A percentile compares a stretch with the other conserved stretches of the same genome.
These are phyloP conservation scores for Harmothoe impar DNA, from an alignment of 2,888 invertebrate genomes.

Conservation along the genomic window DNA sequence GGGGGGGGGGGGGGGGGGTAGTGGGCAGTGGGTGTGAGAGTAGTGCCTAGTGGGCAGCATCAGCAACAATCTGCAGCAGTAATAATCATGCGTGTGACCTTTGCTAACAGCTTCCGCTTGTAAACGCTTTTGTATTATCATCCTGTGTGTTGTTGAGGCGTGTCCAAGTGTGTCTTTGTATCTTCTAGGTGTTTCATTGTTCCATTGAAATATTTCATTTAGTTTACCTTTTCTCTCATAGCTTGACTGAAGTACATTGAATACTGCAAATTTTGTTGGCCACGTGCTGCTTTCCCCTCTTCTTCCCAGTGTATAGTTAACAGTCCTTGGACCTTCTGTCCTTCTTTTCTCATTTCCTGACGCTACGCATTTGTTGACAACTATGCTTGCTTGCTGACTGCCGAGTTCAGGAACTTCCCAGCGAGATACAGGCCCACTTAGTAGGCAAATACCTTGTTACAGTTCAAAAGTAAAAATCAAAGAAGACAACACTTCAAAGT, in stretches of 20 bases:
- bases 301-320: background rate
- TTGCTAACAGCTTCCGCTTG: conserved; percentile 30
- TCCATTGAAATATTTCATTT: background rate
- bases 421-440: background rate
- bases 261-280: background rate
- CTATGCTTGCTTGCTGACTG: conserved; percentile 27
- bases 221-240: background rate
- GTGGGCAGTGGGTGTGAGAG: background rate
- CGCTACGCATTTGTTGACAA: background rate
- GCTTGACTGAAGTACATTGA: background rate
- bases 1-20: no score
- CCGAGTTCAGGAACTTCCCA: background rate
- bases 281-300: conserved; percentile 9
- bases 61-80: background rate
- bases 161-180: background rate
- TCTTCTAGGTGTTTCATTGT: background rate
- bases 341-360: background rate
- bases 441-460: no score
- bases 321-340: background rate
- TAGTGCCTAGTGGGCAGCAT: background rate
- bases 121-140: background rate
- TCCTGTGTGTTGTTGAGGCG: conserved; percentile 28
- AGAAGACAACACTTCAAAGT: no score
- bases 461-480: no score
- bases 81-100: background rate